Conservation (phyloP, 1,140 invertebrate genomes). For the Lethocerus indicus region DNA sequence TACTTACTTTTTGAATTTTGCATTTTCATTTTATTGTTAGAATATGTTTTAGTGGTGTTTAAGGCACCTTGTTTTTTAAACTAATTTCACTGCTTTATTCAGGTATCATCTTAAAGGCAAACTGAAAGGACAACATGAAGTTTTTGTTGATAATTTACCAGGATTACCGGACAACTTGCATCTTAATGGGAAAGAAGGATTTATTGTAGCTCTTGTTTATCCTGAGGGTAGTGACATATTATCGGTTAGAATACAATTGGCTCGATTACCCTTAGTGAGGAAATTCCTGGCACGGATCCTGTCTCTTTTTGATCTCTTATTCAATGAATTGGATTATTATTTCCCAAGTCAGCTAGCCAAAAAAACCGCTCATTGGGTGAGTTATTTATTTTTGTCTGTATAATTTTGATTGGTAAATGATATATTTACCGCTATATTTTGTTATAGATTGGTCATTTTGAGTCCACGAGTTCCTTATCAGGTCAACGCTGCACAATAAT, state of each 20-base stretch:
- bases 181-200: constrained; percentile 26
- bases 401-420: background rate
- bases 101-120: constrained; percentile 58
- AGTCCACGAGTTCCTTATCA: constrained; percentile 18
- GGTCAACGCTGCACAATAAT: constrained; percentile 30
- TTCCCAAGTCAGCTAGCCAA: constrained; percentile 39
- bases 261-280: constrained; percentile 35
- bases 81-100: constrained; percentile 20
- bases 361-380: constrained; percentile 32
- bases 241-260: constrained; percentile 33
- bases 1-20: too few relatives aligned
- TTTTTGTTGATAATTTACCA: constrained; percentile 61
- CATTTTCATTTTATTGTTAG: too few relatives aligned
- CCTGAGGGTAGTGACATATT: constrained; percentile 22
- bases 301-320: constrained; percentile 33
- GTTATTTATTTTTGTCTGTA: constrained; percentile 21
- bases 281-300: constrained; percentile 38
- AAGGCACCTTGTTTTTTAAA: background rate
- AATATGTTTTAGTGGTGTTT: background rate
- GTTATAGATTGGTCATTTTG: constrained; percentile 33
- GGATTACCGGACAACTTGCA: constrained; percentile 45
- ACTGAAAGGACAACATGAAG: constrained; percentile 50
- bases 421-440: constrained; percentile 5
- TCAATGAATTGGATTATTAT: constrained; percentile 33
- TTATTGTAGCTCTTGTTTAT: constrained; percentile 20